phyloP scores from a whole-genome alignment of 2,797 vertebrate species.

The Phyllotis vaccarum region DNA sequence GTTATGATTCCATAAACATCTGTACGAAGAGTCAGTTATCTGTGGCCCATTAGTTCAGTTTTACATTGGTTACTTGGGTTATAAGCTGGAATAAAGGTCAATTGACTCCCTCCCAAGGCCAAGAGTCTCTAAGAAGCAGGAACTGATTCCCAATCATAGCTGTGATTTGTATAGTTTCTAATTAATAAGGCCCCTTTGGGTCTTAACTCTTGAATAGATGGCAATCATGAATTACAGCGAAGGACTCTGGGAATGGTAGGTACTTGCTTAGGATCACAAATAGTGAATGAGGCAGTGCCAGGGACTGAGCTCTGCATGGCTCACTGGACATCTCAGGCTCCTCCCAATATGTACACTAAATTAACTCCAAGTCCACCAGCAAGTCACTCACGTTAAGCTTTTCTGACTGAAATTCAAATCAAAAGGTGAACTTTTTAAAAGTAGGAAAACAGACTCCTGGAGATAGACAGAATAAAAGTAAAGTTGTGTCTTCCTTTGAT shows the following conservation, averaged over 20 bases:
- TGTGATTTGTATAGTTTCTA: background rate
- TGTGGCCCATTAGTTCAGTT: background rate
- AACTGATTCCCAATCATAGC: background rate
- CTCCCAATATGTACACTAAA: background rate
- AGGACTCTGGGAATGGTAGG: background rate
- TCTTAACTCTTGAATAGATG: background rate
- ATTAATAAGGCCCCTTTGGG: too few species aligned
- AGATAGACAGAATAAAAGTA: background rate
- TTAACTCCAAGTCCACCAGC: accelerated
- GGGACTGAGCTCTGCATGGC: background rate
- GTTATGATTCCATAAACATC: background rate
- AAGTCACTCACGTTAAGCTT: background rate
- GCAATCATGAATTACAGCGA: background rate
- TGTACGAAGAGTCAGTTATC: background rate
- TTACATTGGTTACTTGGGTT: accelerated
- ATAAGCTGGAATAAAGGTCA: background rate
- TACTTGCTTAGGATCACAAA: background rate
- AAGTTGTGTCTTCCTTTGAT: background rate
- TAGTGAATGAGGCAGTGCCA: too few species aligned
- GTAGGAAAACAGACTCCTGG: background rate
- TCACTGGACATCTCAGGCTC: background rate
- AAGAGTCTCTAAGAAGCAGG: background rate
- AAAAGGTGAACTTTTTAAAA: background rate
- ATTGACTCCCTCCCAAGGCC: accelerated
- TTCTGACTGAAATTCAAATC: background rate